These are phyloP conservation scores for Muraenolepis orangiensis DNA, from an alignment of 2,797 vertebrate species.

Conservation along the genomic window DNA sequence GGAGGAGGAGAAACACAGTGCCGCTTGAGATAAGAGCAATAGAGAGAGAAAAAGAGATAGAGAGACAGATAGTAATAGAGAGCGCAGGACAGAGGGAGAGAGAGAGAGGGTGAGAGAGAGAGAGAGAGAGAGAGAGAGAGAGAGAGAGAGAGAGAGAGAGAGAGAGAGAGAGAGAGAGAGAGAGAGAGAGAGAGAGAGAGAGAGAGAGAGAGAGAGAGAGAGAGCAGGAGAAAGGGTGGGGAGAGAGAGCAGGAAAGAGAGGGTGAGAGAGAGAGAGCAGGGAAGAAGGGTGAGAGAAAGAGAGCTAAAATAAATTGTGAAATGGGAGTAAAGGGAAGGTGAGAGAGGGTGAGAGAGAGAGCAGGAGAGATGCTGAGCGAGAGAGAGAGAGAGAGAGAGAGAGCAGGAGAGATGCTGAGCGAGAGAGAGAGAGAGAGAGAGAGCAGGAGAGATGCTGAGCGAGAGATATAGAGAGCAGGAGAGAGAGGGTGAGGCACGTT, in stretches of 20 bases:
- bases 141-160: too few relatives aligned
- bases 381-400: slow-evolving; percentile 45
- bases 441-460: neutral
- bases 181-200: too few relatives aligned
- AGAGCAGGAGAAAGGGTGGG: too few relatives aligned
- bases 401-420: neutral
- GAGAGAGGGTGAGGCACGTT: slow-evolving; percentile 56
- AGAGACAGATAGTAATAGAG: slow-evolving; percentile 60
- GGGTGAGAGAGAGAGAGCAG: too few relatives aligned
- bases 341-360: neutral
- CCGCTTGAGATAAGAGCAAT: neutral
- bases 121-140: too few relatives aligned
- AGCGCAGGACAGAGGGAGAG: slow-evolving; percentile 64
- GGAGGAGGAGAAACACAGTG: neutral
- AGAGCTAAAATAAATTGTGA: too few relatives aligned
- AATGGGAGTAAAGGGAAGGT: too few relatives aligned
- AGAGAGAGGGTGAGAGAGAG: too few relatives aligned
- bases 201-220: too few relatives aligned
- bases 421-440: neutral
- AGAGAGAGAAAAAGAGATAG: neutral
- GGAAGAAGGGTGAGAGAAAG: too few relatives aligned
- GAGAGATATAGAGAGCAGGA: slow-evolving; percentile 71
- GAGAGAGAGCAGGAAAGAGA: too few relatives aligned
- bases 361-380: slow-evolving; percentile 52
- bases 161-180: too few relatives aligned